Evolutionary conservation across 1,140 invertebrate species (phyloP), one percentile per base, ranked within the genome.

Genomic region (Drosophila rufa): DNA sequence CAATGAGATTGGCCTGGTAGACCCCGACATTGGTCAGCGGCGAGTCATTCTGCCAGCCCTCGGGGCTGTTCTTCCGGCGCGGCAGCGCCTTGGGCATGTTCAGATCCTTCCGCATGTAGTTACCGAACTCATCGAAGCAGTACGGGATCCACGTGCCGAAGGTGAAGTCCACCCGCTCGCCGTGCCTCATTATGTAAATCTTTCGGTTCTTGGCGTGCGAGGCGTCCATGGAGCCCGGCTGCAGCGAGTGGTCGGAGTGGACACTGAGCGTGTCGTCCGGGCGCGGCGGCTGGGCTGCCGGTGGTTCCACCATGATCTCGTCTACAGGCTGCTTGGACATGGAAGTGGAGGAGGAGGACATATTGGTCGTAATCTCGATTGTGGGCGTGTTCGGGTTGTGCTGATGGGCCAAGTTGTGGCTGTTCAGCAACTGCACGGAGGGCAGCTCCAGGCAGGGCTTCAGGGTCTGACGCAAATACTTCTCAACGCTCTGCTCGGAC

Each of bases 141-240:
- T 95, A 96, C 0, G 96, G 96, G 58, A 97, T 96, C 98, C 98
- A 99, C 0, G 91, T 94, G 19, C 97, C 97, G 91, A 98, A 98
- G 0, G 97, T 97, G 82, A 98, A 98, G 93, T 99, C 98, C 3
- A 98, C 95, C 38, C 98, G 93, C 93, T 99, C 98, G 12, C 91
- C 91, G 65, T 92, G 91, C 2, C 98, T 94, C 93, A 97, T 96
- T 25, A 98, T 95, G 87, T 96, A 96, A 19, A 87, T 93, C 80
- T 95, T 94, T 38, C 96, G 78, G 61, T 91, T 92, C 30, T 77
- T 80, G 14, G 69, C 53, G n/a, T 76, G 74, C 30, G 50, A 55
- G 25, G 51, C 55, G 42, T 86, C 67, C 40, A 75, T 50, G 3
- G 79, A 59, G 1, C 61, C 62, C 1, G 69, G 55, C 3, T 78